Conservation (phyloP, 2,113 vertebrate species). For the Rousettus leschenaultii region DNA sequence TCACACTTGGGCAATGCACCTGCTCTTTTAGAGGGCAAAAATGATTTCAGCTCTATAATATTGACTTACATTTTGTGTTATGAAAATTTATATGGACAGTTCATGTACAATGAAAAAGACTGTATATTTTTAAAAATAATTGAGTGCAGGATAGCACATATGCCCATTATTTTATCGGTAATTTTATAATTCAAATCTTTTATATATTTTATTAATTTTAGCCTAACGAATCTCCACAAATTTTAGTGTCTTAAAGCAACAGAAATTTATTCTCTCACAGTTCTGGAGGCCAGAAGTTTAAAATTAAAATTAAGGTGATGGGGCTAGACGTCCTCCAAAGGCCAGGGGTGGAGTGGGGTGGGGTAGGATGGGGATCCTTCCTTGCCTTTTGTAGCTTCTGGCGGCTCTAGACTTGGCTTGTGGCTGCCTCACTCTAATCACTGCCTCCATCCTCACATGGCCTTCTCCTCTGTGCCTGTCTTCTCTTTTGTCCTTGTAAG, state of each 20-base stretch:
- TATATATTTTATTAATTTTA: not conserved
- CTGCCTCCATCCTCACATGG: not conserved
- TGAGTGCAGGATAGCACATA: not conserved
- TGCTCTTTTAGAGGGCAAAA: constrained; percentile 31
- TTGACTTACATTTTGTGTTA: constrained; percentile 20
- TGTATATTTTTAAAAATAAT: not conserved
- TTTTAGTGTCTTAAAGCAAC: not conserved
- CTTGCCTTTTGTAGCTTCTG: not conserved
- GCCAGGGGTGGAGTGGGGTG: not conserved
- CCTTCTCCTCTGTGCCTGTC: not conserved
- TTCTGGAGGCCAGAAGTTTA: not conserved
- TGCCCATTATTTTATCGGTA: not conserved
- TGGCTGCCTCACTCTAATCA: not conserved
- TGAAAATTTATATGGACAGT: not conserved
- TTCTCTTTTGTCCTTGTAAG: not conserved
- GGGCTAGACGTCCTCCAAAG: fast-evolving
- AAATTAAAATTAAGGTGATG: not conserved
- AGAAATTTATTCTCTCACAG: not conserved
- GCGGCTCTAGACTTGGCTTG: not conserved
- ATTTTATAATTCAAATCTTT: constrained; percentile 23
- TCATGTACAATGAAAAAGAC: not conserved
- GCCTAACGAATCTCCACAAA: not conserved
- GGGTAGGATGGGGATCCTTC: no score
- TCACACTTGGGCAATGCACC: constrained; percentile 23
- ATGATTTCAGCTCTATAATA: not conserved